Evolutionary conservation across 2,113 vertebrate genomes (phyloP), one percentile per base, ranked within the genome.

Genomic region (Tenebrosternarchus preto): DNA sequence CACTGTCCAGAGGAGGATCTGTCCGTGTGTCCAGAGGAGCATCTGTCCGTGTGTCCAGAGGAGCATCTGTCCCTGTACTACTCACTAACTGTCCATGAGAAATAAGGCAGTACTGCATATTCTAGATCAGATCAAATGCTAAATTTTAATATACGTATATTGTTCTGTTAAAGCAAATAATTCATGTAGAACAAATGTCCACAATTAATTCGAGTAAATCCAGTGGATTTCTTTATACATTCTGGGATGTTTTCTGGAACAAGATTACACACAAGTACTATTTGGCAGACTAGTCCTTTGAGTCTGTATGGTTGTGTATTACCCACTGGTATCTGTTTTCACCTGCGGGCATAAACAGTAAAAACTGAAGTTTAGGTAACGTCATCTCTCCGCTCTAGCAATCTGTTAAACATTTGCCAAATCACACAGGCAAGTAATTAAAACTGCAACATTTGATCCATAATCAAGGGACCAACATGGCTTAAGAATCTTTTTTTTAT

Each of bases 401-500:
- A 66, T 66, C 2, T 43, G 15, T 25, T 25, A 60, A 74, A 22
- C 29, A 16, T 56, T 60, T 29, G 33, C 4, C 55, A 43, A 70
- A 16, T 2, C 31, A 60, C 17, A 67, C 50, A 36, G 9, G 9
- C 50, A 77, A 55, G 19, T 29, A 55, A 82, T 59, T 36, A 76
- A 66, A 59, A 78, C 55, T 66, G 61, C 22, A 53, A 72, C 31
- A 25, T 71, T n/a, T 77, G 56, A 63, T 55, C 57, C 55, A 55
- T 20, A n/a, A 68, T 31, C 46, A 53, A 67, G 46, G 39, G 39
- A 59, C 19, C 50, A 64, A 24, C 8, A 33, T 53, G 25, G 56
- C 27, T 5, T n/a, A 70, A 39, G 22, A 71, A 57, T 64, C 6
- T 63, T 33, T 63, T 68, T 15, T 50, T 16, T 27, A 55, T 50